Evolutionary conservation across 1,140 invertebrate genomes (phyloP), one percentile per base, ranked within the genome.

Genomic region (Nixonia krombeini): DNA sequence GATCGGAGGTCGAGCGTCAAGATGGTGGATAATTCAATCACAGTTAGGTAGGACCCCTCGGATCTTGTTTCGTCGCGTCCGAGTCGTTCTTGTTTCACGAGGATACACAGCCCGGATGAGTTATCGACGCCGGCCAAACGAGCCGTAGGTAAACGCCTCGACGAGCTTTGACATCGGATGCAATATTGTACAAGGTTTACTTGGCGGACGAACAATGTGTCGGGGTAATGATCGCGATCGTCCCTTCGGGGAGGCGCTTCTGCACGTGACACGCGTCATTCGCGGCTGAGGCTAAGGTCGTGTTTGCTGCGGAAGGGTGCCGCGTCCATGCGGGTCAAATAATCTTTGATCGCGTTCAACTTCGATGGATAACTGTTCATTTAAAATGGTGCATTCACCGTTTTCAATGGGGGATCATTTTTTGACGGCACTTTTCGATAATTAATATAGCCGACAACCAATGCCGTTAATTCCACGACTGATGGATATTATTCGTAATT

Each of bases 21-120:
- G 58, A 72, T 70, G 67, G 47, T 55, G 58, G 76, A 81, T 81
- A 80, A 83, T 83, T 83, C 81, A 81, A 83, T 82, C 74, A 67
- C 55, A 66, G 66, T 62, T 61, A 55, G 59, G 66, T 71, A 71
- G 42, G 42, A 58, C 62, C 50, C 58, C 52, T 41, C 21, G 47
- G 49, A 62, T 51, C 33, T 52, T 23, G 40, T 44, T 13, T 57
- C 55, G 29, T 57, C 28, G 37, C 41, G 37, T 35, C 53, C 45
- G 45, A 64, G 13, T 63, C 33, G 53, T 59, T 59, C 53, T 55
- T 62, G 47, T 55, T 56, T 47, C 47, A 38, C 16, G 50, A 35
- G 50, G 42, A 61, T 70, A 65, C 56, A 61, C 38, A 55, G 35
- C 64, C 56, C 56, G 53, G 41, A 53, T 71, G 71, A 73, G 69